Evolutionary conservation across 2,113 vertebrate species (phyloP).

Genomic region (Lichenostomus cassidix): DNA sequence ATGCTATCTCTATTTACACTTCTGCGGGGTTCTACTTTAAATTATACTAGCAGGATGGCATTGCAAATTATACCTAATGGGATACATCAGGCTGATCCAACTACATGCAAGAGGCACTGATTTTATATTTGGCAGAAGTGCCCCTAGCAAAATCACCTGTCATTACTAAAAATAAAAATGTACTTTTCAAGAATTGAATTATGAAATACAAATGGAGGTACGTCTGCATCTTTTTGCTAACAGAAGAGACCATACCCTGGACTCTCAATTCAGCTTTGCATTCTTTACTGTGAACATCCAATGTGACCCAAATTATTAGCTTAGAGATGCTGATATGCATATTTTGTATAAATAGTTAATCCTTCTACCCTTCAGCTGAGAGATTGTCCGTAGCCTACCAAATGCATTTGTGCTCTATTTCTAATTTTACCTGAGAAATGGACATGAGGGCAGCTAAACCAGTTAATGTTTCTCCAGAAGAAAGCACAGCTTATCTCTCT

Average conservation of each 20-base stretch:
- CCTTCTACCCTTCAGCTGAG: conserved; percentile 49
- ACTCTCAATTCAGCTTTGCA: conserved; percentile 7
- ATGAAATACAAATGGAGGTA: conserved; percentile 71
- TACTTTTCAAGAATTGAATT: not conserved
- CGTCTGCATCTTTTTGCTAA: conserved; percentile 53
- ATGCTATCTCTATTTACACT: conserved; percentile 25
- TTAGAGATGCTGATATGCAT: conserved; percentile 29
- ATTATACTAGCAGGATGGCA: conserved; percentile 52
- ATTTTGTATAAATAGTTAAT: conserved; percentile 27
- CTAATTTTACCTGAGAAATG: conserved; percentile 73
- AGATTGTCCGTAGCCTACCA: conserved; percentile 52
- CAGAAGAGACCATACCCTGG: conserved; percentile 9
- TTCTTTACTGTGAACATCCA: not conserved
- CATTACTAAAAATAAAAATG: not conserved
- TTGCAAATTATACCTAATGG: conserved; percentile 21
- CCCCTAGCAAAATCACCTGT: conserved; percentile 8
- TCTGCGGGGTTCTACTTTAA: not conserved
- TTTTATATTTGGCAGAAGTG: conserved; percentile 54
- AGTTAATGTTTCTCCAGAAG: not conserved
- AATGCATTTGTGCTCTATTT: conserved; percentile 70
- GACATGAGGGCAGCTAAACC: conserved; percentile 56
- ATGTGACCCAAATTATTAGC: not conserved
- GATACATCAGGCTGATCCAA: conserved; percentile 19
- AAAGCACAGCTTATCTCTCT: conserved; percentile 30
- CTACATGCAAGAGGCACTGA: conserved; percentile 17